These are phyloP conservation scores for Ailuropoda melanoleuca DNA, from an alignment of 2,113 vertebrate genomes.

Conservation along the genomic window DNA sequence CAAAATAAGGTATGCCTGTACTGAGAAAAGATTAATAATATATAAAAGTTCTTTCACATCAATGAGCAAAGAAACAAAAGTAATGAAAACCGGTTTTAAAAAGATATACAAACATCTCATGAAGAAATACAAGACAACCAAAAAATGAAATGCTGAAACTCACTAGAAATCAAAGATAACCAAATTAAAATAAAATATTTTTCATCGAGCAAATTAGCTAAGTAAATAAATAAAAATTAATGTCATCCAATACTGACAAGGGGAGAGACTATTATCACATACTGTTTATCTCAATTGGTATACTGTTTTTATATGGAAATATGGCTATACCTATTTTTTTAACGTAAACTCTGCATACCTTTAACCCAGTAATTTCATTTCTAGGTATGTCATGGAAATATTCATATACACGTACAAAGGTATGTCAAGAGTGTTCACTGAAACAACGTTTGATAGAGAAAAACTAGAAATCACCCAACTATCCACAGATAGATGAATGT, in stretches of 20 bases:
- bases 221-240: background rate
- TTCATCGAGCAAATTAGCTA: background rate
- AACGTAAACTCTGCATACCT: background rate
- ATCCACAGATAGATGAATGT: background rate
- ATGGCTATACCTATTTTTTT: background rate
- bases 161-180: background rate
- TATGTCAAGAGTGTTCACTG: background rate
- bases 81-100: background rate
- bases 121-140: background rate
- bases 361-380: slow-evolving; percentile 5
- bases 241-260: background rate
- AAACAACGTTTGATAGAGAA: background rate
- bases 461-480: background rate
- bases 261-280: background rate
- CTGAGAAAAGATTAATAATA: background rate
- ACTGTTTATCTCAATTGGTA: background rate
- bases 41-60: background rate
- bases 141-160: background rate
- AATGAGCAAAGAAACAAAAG: background rate
- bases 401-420: background rate
- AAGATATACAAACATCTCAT: background rate
- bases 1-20: background rate
- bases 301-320: background rate
- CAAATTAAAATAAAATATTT: background rate
- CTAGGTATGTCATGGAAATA: background rate